Base-by-base conservation (phyloP, 2,888 invertebrate genomes). In the Camponotus fellah region DNA sequence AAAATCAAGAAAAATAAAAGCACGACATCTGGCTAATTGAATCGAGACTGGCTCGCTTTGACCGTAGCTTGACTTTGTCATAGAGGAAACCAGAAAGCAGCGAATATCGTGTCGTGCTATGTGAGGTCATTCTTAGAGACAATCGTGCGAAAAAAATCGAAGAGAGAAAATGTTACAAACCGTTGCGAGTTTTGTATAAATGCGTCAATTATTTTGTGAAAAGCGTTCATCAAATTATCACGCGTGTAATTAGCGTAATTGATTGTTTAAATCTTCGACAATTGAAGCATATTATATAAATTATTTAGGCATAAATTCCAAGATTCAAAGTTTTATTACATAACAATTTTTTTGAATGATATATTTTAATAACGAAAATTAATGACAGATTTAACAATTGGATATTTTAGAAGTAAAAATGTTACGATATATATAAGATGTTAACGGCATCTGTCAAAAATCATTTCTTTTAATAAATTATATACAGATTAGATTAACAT, bases 21-120 rank as follows among this genome's bases (percentile, higher is more conserved):
- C 62, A 69, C 62, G 58, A 72, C 80, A 75, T 81, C 77, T 66
- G 66, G 79, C 72, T 88, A 88, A 88, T 85, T 87, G 87, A 87
- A 74, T 85, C 72, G 71, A 60, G 65, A 83, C 46, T 69, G 49
- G 69, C 34, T 60, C 21, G 17, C 71, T 82, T 83, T 62, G 46
- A 49, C 40, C 69, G 10, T 43, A 58, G n/a, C 60, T 72, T 82
- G 72, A 82, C 74, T 85, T 87, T 72, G 69, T 58, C 62, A 62
- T 49, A 34, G 3, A 43, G 26, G 46, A 71, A 46, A 49, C n/a
- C 40, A 17, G 34, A 64, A 58, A 26, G 68, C 26, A 62, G 26
- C 65, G 12, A 21, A 43, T 32, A 69, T 58, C 46, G 14, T 46
- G 10, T 37, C 26, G 3, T 2, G 26, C 2, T 69, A 37, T n/a